phyloP scores from a whole-genome alignment of 2,888 invertebrate species.

The Hydroisotoma schaefferi region DNA sequence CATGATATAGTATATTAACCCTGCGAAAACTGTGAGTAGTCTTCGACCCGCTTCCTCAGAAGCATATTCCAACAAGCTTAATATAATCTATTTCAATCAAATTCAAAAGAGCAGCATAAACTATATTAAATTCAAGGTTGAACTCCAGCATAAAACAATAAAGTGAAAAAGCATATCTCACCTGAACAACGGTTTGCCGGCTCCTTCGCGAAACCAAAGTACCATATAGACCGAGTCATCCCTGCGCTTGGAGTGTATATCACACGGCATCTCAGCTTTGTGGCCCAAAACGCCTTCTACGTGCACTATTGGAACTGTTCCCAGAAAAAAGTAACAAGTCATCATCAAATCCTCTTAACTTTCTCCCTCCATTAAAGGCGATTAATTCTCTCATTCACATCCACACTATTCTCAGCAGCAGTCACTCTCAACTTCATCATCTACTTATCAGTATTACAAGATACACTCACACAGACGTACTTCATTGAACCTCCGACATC shows the following conservation, averaged over 20 bases:
- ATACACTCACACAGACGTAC: not conserved
- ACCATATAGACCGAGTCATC: conserved; percentile 83
- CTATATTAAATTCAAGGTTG: no score
- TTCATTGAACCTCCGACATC: no score
- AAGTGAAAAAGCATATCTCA: no score
- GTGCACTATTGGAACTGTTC: conserved; percentile 73
- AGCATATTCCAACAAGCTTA: no score
- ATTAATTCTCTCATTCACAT: conserved; percentile 27
- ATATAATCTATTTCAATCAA: no score
- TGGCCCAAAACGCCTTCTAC: conserved; percentile 77
- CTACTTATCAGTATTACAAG: not conserved
- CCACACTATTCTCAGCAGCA: not conserved
- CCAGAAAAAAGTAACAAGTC: conserved; percentile 40
- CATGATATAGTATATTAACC: no score
- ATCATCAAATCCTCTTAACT: conserved; percentile 29
- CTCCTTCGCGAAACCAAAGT: conserved; percentile 78
- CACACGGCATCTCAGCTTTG: conserved; percentile 79
- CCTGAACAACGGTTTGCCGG: conserved; percentile 81
- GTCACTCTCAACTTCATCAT: not conserved
- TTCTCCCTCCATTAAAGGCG: conserved; percentile 22
- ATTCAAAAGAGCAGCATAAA: no score
- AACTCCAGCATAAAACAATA: no score
- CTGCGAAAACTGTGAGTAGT: no score
- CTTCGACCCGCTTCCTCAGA: no score
- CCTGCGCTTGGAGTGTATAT: conserved; percentile 72